Base-by-base conservation (phyloP, 1,140 invertebrate genomes). In the Meloidogyne floridensis region DNA sequence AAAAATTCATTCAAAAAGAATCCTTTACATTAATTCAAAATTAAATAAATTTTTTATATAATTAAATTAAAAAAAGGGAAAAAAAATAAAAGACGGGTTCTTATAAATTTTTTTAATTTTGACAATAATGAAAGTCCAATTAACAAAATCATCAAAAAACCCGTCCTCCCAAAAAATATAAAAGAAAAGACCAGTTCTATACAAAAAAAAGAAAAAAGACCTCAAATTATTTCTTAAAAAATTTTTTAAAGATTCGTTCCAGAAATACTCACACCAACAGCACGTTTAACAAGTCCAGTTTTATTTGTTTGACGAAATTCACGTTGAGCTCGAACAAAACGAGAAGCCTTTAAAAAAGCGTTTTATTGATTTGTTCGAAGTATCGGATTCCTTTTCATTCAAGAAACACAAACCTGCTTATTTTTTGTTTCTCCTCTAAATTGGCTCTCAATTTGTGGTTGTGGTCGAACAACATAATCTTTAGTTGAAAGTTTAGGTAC, bases 401-500 rank as follows among this genome's bases (percentile, higher is more conserved):
- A 73, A 73, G 15, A 15, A 4, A 53, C 32, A 32, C 54, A 32
- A 18, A 79, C 77, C 18, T 79, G 77, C 42, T 79, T 79, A 20
- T 72, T 80, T 72, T 89, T 89, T 42, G 82, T 81, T 54, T 79
- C 54, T n/a, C 81, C 87, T 7, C 80, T 80, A 80, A 89, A 89
- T n/a, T 83, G 80, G 11, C 85, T 84, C 69, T 88, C 84, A 18
- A 87, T 82, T 65, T 79, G 75, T 93, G 94, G 96, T 90, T 95
- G 95, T 1, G 97, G 97, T 81, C 97, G 91, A 77, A 96, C 93
- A 47, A 98, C 94, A 90, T 99, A 99, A 51, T 81, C 78, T 92
- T 96, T 98, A 88, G 94, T 96, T 69, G 96, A 98, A 72, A 96
- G 96, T 88, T 93, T 91, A 18, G 97, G 97, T 74, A 99, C 97